Conservation (phyloP, 1,140 invertebrate species). For the Caenorhabditis latens region DNA sequence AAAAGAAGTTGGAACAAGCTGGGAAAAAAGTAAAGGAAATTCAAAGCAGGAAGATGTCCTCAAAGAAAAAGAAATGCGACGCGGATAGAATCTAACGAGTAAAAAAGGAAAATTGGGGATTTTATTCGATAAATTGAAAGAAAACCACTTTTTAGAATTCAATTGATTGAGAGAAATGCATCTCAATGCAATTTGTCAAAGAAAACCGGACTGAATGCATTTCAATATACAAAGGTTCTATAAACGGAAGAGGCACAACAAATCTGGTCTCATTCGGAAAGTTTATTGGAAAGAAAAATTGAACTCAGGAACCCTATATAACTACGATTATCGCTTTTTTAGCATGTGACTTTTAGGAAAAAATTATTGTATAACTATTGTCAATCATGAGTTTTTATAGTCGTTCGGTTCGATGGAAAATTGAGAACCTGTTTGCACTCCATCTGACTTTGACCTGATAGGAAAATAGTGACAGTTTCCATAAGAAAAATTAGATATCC, state of each 20-base stretch:
- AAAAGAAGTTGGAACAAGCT: background rate
- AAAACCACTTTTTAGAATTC: background rate
- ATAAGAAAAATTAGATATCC: background rate
- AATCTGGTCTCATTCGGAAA: no score
- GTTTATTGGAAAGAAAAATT: no score
- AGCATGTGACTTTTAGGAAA: background rate
- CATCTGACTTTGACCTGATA: background rate
- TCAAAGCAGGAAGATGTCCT: conserved; percentile 9
- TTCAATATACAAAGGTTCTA: no score
- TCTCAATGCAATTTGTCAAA: background rate
- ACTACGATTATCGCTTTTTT: no score
- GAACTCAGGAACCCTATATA: no score
- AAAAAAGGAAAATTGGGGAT: conserved; percentile 10
- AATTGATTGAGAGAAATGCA: background rate
- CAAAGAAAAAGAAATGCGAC: conserved; percentile 19
- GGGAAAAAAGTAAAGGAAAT: background rate
- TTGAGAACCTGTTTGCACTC: background rate
- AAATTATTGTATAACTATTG: background rate
- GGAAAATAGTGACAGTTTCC: background rate
- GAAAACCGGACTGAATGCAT: background rate
- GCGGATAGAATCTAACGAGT: background rate
- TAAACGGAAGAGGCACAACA: no score
- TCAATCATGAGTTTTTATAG: background rate
- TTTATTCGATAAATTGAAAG: background rate
- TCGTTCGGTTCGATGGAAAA: background rate